Conservation (phyloP, 1,140 invertebrate species). For the Liolophura sinensis region DNA sequence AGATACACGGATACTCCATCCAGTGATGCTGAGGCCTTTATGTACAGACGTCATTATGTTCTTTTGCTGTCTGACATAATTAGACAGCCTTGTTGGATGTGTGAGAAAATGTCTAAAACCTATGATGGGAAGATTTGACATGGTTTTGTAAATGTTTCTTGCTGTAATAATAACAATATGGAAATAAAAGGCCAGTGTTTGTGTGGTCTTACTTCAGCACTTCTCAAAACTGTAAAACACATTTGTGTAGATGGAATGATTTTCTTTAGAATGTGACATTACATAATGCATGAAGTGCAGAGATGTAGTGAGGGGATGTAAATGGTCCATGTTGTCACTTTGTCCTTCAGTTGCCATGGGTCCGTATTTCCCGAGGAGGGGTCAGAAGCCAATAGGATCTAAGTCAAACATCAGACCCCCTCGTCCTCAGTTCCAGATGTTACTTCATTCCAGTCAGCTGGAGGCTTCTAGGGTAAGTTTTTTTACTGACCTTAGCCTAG, state of each 20-base stretch:
- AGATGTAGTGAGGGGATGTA: not conserved
- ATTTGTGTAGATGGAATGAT: too few species aligned
- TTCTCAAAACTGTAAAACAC: too few species aligned
- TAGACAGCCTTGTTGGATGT: too few species aligned
- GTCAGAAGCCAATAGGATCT: constrained; percentile 63
- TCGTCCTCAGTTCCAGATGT: constrained; percentile 86
- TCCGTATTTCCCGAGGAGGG: constrained; percentile 73
- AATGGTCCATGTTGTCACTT: not conserved
- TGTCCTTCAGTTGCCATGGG: constrained; percentile 65
- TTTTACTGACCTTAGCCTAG: not conserved
- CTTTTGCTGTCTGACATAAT: too few species aligned
- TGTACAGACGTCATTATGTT: too few species aligned
- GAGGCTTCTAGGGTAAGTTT: constrained; percentile 68
- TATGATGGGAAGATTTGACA: too few species aligned
- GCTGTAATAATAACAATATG: too few species aligned
- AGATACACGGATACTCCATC: constrained; percentile 3
- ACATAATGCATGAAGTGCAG: not conserved
- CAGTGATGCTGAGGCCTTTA: too few species aligned
- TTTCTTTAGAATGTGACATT: not conserved
- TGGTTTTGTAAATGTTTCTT: too few species aligned
- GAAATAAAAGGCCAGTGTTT: too few species aligned
- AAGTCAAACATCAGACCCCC: constrained; percentile 70
- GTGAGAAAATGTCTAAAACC: too few species aligned
- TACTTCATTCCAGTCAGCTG: constrained; percentile 75
- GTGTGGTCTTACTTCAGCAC: too few species aligned